phyloP scores from a whole-genome alignment of 1,140 invertebrate species.

The Laupala kohalensis region DNA sequence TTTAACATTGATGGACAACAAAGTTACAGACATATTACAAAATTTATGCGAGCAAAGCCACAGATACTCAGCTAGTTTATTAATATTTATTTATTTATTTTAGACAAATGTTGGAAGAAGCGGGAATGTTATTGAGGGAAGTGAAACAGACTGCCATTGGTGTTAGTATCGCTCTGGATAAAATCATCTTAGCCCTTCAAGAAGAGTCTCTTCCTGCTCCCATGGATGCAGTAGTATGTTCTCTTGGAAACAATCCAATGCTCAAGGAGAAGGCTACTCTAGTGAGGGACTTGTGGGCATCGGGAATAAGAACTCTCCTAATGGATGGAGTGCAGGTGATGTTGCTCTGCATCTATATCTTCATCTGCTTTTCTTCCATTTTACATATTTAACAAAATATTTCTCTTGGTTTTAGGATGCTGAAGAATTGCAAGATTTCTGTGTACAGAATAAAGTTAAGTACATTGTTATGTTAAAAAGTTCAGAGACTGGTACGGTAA shows the following conservation, averaged over 20 bases:
- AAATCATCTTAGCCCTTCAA: slow-evolving; percentile 42
- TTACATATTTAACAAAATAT: neutral
- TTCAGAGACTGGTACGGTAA: slow-evolving; percentile 42
- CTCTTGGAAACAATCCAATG: slow-evolving; percentile 36
- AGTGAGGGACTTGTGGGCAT: slow-evolving; percentile 40
- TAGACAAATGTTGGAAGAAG: slow-evolving; percentile 27
- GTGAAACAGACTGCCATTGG: slow-evolving; percentile 49
- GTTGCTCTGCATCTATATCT: neutral
- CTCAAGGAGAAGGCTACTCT: slow-evolving; percentile 48
- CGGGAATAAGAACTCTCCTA: slow-evolving; percentile 37
- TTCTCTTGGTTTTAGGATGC: slow-evolving; percentile 29
- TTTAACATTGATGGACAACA: too few species aligned
- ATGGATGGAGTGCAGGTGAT: slow-evolving; percentile 34
- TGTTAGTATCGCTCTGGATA: slow-evolving; percentile 59
- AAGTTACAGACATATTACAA: too few species aligned
- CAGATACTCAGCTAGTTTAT: too few species aligned
- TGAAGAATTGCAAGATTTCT: slow-evolving; percentile 54
- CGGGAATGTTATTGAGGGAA: slow-evolving; percentile 27
- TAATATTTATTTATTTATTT: slow-evolving; percentile 23
- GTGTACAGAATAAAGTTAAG: slow-evolving; percentile 43
- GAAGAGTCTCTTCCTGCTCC: slow-evolving; percentile 29
- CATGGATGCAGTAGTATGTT: slow-evolving; percentile 55
- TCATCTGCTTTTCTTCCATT: neutral
- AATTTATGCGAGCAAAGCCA: too few species aligned
- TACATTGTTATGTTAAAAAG: slow-evolving; percentile 55